A percentile compares a stretch with the other conserved stretches of the same genome.
These are phyloP conservation scores for Cecidostiba fungosa DNA, from an alignment of 2,888 invertebrate genomes.

Conservation along the genomic window DNA sequence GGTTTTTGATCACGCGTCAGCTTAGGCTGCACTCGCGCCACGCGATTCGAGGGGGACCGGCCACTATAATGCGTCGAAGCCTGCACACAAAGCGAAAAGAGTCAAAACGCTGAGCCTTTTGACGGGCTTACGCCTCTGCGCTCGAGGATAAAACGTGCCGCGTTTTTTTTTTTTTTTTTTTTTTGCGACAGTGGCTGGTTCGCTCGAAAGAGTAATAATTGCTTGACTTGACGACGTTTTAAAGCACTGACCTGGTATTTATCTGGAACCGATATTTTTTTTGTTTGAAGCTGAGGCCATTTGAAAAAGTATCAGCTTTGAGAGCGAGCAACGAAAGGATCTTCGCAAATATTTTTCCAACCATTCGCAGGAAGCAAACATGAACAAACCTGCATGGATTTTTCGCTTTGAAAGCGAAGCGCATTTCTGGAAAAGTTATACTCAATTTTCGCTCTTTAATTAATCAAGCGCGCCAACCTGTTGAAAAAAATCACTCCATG, in stretches of 20 bases:
- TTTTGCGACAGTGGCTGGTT: not conserved
- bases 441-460: not conserved
- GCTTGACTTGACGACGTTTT: not conserved
- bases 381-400: too few relatives aligned
- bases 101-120: constrained; percentile 21
- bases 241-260: not conserved
- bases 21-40: not conserved
- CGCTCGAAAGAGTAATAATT: not conserved
- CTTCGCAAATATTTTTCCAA: too few relatives aligned
- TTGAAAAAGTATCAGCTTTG: too few relatives aligned
- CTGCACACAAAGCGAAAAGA: not conserved
- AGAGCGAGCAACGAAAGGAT: too few relatives aligned
- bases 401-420: too few relatives aligned
- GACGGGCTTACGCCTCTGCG: not conserved
- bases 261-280: too few relatives aligned
- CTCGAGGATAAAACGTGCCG: not conserved
- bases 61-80: not conserved
- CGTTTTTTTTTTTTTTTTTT: not conserved
- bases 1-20: constrained; percentile 27
- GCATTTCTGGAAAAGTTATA: too few relatives aligned
- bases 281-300: too few relatives aligned
- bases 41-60: not conserved
- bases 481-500: not conserved
- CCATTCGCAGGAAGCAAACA: too few relatives aligned
- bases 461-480: not conserved